Evolutionary conservation across 2,113 vertebrate genomes (phyloP).

Genomic region (Silurus glanis): DNA sequence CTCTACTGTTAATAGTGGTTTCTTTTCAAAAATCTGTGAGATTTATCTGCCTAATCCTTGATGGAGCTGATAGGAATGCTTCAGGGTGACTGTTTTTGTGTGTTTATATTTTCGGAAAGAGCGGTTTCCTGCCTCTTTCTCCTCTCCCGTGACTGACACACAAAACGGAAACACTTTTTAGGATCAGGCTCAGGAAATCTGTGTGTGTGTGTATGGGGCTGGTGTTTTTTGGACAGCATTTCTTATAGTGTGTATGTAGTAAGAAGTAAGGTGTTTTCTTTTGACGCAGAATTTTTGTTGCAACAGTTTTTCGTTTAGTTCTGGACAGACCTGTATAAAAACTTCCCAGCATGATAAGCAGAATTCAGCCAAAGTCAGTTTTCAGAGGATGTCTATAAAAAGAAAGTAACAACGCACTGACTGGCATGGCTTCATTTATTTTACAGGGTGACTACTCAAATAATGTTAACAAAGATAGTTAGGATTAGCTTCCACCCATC

Average conservation of each 20-base stretch:
- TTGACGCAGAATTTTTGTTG: conserved; percentile 17
- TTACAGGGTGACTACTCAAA: background rate
- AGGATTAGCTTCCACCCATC: too few species aligned
- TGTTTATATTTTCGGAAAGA: conserved; percentile 68
- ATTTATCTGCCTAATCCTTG: background rate
- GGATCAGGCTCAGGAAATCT: conserved; percentile 39
- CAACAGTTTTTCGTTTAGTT: background rate
- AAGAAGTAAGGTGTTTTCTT: conserved; percentile 2
- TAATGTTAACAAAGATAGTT: background rate
- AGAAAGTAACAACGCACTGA: background rate
- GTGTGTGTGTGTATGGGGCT: background rate
- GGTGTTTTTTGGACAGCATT: conserved; percentile 2
- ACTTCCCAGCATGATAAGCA: background rate
- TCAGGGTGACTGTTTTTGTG: conserved; percentile 41
- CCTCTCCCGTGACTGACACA: conserved; percentile 64
- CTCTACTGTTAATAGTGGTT: background rate
- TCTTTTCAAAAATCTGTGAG: background rate
- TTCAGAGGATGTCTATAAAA: background rate
- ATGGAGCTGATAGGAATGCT: background rate
- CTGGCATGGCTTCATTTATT: background rate
- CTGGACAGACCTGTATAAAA: background rate
- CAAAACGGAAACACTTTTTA: conserved; percentile 61
- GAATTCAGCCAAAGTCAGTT: background rate
- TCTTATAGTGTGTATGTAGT: conserved; percentile 1
- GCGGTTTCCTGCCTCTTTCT: conserved; percentile 72